Conservation (phyloP, 2,113 vertebrate genomes). For the Semnornis frantzii region DNA sequence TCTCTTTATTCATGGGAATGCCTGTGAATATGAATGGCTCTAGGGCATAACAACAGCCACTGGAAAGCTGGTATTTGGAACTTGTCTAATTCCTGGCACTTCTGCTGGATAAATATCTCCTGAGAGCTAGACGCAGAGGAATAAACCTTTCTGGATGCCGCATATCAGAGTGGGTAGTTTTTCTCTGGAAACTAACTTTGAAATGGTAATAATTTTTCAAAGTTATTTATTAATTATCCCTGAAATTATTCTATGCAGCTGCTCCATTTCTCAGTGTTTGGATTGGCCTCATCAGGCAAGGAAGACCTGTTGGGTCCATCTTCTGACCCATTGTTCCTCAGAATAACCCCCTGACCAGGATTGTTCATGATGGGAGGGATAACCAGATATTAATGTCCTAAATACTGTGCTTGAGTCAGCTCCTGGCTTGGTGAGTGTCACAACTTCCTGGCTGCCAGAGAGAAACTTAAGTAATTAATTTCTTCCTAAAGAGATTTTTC, state of each 20-base stretch:
- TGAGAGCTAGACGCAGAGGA: not conserved
- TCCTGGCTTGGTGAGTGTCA: not conserved
- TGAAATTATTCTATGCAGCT: not conserved
- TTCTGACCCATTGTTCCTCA: not conserved
- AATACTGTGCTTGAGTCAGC: not conserved
- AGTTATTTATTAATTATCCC: not conserved
- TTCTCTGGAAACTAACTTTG: not conserved
- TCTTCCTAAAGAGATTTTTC: not conserved
- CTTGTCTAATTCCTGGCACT: not conserved
- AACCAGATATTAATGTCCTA: not conserved
- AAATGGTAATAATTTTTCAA: not conserved
- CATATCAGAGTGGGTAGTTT: not conserved
- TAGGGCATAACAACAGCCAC: not conserved
- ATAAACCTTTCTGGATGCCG: not conserved
- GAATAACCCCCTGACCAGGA: not conserved
- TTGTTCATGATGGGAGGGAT: not conserved
- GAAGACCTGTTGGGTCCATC: not conserved
- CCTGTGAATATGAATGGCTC: not conserved
- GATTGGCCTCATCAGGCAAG: not conserved
- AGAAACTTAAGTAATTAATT: not conserved
- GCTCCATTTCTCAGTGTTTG: not conserved
- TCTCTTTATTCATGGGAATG: not conserved
- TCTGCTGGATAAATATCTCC: not conserved
- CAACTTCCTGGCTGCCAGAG: not conserved
- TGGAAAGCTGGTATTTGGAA: not conserved